phyloP scores from a whole-genome alignment of 2,797 vertebrate genomes.

The Anniella stebbinsi region DNA sequence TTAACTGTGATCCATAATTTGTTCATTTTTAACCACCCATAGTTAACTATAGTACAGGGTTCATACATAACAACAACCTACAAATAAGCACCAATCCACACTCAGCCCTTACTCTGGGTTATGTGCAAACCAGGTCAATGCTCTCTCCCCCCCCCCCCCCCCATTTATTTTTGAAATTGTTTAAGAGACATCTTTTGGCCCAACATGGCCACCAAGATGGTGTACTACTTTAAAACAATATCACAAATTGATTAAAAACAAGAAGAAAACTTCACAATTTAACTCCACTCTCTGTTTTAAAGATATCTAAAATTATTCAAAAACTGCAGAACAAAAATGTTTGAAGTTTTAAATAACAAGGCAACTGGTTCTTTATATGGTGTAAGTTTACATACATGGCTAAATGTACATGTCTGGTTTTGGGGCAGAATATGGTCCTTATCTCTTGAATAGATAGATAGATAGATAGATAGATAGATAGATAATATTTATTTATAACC shows the following conservation, averaged over 20 bases:
- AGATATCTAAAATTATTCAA: neutral
- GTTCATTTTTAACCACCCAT: no score
- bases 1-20: no score
- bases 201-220: neutral
- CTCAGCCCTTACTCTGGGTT: no score
- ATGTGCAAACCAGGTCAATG: neutral
- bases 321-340: neutral
- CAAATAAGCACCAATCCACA: no score
- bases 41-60: no score
- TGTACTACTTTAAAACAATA: neutral
- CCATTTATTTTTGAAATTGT: no score
- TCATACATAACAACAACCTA: no score
- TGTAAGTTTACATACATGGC: neutral
- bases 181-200: neutral
- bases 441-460: neutral
- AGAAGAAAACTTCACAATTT: neutral
- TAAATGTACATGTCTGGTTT: neutral
- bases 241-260: neutral
- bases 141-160: neutral
- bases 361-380: neutral
- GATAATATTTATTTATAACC: no score
- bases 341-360: neutral
- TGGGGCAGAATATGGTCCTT: neutral
- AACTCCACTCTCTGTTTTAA: neutral
- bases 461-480: no score